Evolutionary conservation across 2,797 vertebrate genomes (phyloP).

Genomic region (Tiaroga cobitis): DNA sequence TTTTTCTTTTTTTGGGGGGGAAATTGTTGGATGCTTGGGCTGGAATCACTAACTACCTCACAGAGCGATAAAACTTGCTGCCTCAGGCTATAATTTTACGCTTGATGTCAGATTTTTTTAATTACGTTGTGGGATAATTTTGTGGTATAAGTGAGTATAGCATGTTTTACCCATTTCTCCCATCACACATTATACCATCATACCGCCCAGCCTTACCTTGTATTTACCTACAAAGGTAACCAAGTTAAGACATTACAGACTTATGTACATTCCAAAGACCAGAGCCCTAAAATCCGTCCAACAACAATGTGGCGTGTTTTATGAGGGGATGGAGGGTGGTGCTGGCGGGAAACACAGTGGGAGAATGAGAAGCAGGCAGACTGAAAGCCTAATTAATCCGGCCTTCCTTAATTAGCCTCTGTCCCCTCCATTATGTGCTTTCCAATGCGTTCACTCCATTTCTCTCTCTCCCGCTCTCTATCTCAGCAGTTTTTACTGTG

Average conservation of each 20-base stretch:
- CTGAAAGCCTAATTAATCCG: slow-evolving; percentile 77
- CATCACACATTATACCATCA: neutral
- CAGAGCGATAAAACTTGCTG: neutral
- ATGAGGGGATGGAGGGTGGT: slow-evolving; percentile 56
- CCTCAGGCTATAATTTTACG: slow-evolving; percentile 22
- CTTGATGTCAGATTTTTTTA: slow-evolving; percentile 19
- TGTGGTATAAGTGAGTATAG: neutral
- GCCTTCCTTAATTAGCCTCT: slow-evolving; percentile 76
- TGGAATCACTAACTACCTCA: neutral
- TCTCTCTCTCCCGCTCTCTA: neutral
- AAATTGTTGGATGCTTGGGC: neutral
- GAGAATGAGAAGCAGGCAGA: slow-evolving; percentile 70
- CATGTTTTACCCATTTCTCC: slow-evolving; percentile 9
- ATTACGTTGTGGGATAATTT: neutral
- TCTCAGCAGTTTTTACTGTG: slow-evolving; percentile 19
- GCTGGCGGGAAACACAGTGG: slow-evolving; percentile 69
- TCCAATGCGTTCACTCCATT: slow-evolving; percentile 48
- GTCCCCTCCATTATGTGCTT: slow-evolving; percentile 67
- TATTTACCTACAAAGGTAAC: slow-evolving; percentile 7
- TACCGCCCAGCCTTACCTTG: neutral
- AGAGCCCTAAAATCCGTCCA: slow-evolving; percentile 7
- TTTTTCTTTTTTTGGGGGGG: neutral
- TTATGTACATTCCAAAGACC: slow-evolving; percentile 22
- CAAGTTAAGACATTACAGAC: slow-evolving; percentile 18
- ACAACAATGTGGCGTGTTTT: slow-evolving; percentile 31